A percentile compares a stretch with the other conserved stretches of the same genome.
phyloP scores from a whole-genome alignment of 2,113 vertebrate species.

The Antechinus stuartii region DNA sequence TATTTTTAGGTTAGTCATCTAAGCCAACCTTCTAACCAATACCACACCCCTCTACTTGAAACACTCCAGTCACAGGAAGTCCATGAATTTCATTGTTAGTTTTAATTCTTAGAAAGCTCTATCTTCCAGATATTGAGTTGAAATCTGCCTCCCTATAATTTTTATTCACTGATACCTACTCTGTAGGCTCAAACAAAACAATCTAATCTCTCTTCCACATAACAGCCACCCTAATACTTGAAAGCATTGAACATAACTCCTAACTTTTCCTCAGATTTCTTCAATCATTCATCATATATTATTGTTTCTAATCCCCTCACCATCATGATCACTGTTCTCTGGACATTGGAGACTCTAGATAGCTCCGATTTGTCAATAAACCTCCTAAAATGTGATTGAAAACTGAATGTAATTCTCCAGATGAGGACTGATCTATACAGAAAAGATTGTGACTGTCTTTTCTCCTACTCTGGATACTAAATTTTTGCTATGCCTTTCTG shows the following conservation, averaged over 20 bases:
- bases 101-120: background rate
- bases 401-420: background rate
- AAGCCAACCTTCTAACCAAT: background rate
- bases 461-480: background rate
- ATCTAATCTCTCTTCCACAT: background rate
- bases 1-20: background rate
- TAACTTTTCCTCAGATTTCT: background rate
- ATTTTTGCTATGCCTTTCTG: background rate
- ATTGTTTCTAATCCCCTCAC: background rate
- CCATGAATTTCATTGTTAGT: background rate
- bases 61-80: background rate
- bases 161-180: background rate
- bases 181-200: background rate
- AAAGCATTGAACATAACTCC: background rate
- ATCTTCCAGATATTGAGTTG: background rate
- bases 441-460: background rate
- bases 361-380: background rate
- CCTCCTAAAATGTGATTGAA: background rate
- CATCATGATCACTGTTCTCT: background rate
- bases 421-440: background rate
- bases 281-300: background rate
- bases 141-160: background rate
- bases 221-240: background rate
- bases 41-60: background rate
- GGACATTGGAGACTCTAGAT: background rate